Conservation (phyloP, 1,140 invertebrate species). For the Lepidurus apus region DNA sequence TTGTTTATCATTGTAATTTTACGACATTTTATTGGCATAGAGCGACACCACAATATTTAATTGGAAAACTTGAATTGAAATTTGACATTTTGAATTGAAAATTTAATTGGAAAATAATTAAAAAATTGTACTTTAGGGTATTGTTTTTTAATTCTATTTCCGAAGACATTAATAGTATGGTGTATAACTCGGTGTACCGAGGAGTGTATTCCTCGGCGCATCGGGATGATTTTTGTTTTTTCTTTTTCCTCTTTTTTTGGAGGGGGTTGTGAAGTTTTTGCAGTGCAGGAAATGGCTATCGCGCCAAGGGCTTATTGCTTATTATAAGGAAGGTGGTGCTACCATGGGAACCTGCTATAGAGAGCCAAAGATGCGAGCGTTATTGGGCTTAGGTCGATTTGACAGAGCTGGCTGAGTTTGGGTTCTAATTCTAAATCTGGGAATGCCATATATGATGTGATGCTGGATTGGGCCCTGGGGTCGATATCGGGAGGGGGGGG, state of each 20-base stretch:
- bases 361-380: slow-evolving; percentile 14
- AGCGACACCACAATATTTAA: too few species aligned
- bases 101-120: too few species aligned
- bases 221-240: too few species aligned
- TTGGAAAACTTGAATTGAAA: too few species aligned
- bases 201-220: too few species aligned
- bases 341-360: slow-evolving; percentile 7
- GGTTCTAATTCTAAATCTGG: slow-evolving; percentile 15
- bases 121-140: too few species aligned
- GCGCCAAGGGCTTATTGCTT: not conserved
- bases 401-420: slow-evolving; percentile 1
- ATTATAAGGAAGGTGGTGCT: slow-evolving; percentile 1
- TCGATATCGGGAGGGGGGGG: not conserved
- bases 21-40: too few species aligned
- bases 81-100: too few species aligned
- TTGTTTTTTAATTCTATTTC: too few species aligned
- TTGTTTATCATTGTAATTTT: too few species aligned
- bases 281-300: not conserved
- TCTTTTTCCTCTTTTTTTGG: not conserved
- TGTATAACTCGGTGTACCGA: too few species aligned
- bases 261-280: not conserved
- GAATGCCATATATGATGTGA: slow-evolving; percentile 1
- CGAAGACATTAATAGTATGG: too few species aligned
- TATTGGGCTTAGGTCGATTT: slow-evolving; percentile 13
- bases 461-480: slow-evolving; percentile 12